A percentile compares a stretch with the other conserved stretches of the same genome.
phyloP scores from a whole-genome alignment of 2,888 invertebrate genomes.

The Boloria selene region DNA sequence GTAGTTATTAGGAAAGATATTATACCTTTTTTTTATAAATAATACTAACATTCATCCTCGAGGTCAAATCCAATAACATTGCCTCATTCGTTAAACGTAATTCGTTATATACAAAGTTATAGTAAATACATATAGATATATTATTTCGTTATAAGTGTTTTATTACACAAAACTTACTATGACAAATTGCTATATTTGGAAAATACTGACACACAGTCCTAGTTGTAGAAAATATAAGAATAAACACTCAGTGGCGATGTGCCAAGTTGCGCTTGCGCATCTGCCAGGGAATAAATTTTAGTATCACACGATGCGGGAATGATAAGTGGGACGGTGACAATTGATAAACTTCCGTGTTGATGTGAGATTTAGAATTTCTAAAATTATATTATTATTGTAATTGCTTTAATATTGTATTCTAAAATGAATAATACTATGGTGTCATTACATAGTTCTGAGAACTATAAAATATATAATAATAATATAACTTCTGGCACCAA shows the following conservation, averaged over 20 bases:
- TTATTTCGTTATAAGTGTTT: not conserved
- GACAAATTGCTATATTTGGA: constrained; percentile 17
- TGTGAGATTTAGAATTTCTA: constrained; percentile 17
- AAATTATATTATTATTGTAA: not conserved
- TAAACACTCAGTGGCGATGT: constrained; percentile 44
- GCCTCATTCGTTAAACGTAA: no score
- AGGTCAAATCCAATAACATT: no score
- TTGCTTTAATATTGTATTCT: no score
- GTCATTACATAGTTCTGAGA: no score
- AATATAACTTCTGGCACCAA: no score
- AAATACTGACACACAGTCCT: constrained; percentile 42
- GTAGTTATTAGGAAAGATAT: no score
- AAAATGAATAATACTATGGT: no score
- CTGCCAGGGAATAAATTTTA: constrained; percentile 46
- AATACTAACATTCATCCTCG: no score
- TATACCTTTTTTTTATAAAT: no score
- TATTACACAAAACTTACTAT: not conserved
- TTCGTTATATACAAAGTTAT: no score
- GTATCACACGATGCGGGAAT: constrained; percentile 43
- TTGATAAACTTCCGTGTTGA: constrained; percentile 38
- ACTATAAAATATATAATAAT: no score
- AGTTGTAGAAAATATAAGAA: constrained; percentile 44
- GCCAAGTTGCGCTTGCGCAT: constrained; percentile 47
- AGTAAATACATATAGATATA: no score
- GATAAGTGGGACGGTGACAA: constrained; percentile 44